These are phyloP conservation scores for Pachycephus smyrnensis DNA, from an alignment of 2,888 invertebrate genomes.

Conservation along the genomic window DNA sequence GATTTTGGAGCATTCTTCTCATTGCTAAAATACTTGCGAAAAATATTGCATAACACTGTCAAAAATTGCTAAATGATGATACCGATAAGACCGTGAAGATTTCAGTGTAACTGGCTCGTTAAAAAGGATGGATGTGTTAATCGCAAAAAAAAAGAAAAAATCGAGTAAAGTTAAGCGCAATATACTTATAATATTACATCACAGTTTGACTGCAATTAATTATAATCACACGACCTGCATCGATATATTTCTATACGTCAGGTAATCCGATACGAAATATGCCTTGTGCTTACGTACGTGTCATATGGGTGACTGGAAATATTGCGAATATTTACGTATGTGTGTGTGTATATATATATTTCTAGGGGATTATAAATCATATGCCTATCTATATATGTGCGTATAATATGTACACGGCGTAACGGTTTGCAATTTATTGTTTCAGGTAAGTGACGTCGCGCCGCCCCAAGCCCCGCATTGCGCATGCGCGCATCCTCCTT, in stretches of 20 bases:
- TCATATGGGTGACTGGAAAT: not conserved
- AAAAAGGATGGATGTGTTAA: not conserved
- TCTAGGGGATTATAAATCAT: not conserved
- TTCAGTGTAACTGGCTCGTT: not conserved
- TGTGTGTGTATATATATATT: not conserved
- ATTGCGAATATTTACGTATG: not conserved
- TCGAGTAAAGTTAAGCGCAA: not conserved
- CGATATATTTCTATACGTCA: not conserved
- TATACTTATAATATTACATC: not conserved
- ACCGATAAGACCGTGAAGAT: not conserved
- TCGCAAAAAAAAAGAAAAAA: not conserved
- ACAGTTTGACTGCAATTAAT: not conserved
- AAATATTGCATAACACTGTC: not conserved
- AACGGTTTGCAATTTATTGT: constrained; percentile 66
- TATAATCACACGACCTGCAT: not conserved
- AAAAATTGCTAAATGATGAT: not conserved
- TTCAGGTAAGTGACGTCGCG: constrained; percentile 67
- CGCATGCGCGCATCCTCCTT: constrained; percentile 57
- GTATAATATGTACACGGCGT: constrained; percentile 58
- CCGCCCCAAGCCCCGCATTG: constrained; percentile 56
- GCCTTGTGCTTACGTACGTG: not conserved
- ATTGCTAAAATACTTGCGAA: not conserved
- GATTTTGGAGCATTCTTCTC: not conserved
- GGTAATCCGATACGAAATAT: not conserved
- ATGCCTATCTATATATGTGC: constrained; percentile 40